Evolutionary conservation across 30 jellyfish, hydroid and myxozoan genomes (phyloP).

Genomic region (Phacellophora camtschatica): DNA sequence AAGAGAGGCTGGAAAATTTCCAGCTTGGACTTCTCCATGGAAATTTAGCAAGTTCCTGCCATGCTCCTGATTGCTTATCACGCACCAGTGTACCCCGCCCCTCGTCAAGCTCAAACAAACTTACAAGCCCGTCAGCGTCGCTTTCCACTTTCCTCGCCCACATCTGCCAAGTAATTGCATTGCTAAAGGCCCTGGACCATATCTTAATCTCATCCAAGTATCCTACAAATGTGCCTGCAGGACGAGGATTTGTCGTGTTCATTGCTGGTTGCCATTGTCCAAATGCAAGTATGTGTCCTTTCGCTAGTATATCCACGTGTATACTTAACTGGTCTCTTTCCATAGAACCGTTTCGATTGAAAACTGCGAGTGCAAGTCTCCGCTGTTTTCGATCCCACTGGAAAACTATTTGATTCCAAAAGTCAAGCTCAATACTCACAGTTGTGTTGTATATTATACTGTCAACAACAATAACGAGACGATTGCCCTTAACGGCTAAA

Average conservation of each 20-base stretch:
- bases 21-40: constrained; percentile 64
- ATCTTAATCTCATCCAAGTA: constrained; percentile 43
- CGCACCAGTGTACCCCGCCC: constrained; percentile 4
- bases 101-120: constrained; percentile 8
- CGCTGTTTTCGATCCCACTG: constrained; percentile 47
- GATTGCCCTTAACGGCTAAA: constrained; percentile 12
- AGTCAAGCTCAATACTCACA: background rate
- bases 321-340: constrained; percentile 10
- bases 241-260: constrained; percentile 30
- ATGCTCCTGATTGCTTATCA: constrained; percentile 5
- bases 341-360: constrained; percentile 27
- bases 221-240: constrained; percentile 42
- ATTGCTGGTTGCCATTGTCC: constrained; percentile 73
- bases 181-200: constrained; percentile 61
- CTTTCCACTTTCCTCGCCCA: constrained; percentile 30
- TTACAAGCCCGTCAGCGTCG: constrained; percentile 38
- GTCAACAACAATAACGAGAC: background rate
- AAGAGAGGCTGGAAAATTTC: constrained; percentile 19
- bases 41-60: background rate
- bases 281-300: constrained; percentile 6
- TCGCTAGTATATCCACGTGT: background rate
- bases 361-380: background rate
- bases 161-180: constrained; percentile 57
- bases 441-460: constrained; percentile 2
- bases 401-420: constrained; percentile 33